Evolutionary conservation across 2,797 vertebrate species (phyloP).

Genomic region (Capromys pilorides): DNA sequence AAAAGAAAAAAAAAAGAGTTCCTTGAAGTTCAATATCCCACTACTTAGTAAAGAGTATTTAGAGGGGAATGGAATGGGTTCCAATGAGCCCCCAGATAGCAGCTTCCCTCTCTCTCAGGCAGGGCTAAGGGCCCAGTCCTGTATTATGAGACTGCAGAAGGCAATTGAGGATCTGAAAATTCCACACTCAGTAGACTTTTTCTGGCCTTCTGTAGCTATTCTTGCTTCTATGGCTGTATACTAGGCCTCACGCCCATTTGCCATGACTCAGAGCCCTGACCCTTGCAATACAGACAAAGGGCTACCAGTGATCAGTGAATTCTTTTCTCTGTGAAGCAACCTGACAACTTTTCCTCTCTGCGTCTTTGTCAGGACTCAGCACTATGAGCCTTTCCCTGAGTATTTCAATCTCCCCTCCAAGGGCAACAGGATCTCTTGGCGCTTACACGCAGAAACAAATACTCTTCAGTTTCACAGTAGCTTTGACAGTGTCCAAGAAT

Average conservation of each 20-base stretch:
- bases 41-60: background rate
- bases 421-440: background rate
- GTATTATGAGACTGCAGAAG: background rate
- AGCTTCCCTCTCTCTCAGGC: background rate
- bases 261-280: background rate
- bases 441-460: background rate
- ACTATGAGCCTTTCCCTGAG: background rate
- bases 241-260: background rate
- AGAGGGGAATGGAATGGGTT: background rate
- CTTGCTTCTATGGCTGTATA: background rate
- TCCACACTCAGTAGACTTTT: background rate
- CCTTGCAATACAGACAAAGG: background rate
- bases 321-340: constrained; percentile 19
- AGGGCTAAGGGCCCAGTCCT: background rate
- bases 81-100: background rate
- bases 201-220: background rate
- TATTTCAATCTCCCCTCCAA: background rate
- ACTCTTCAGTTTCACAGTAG: background rate
- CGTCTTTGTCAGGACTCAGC: background rate
- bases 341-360: background rate
- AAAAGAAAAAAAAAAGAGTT: constrained; percentile 55
- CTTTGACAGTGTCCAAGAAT: constrained; percentile 24
- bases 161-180: background rate
- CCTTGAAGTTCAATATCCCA: background rate
- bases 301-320: background rate